Conservation (phyloP, 1,140 invertebrate genomes). For the Heliconius congener region DNA sequence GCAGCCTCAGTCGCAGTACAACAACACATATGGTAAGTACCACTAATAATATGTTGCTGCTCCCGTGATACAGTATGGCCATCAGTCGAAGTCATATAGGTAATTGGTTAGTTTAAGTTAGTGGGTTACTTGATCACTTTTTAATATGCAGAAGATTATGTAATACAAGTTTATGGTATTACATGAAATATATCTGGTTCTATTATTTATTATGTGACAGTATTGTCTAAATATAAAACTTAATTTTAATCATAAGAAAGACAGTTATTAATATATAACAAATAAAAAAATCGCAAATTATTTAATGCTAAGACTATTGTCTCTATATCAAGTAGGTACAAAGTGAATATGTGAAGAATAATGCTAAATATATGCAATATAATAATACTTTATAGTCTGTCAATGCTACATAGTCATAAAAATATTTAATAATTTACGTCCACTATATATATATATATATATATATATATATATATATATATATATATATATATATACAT, state of each 20-base stretch:
- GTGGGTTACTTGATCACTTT: neutral
- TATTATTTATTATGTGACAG: neutral
- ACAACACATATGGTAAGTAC: slow-evolving; percentile 68
- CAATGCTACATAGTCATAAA: neutral
- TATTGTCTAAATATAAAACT: neutral
- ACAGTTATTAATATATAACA: too few species aligned
- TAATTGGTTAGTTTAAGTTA: neutral
- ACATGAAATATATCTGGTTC: neutral
- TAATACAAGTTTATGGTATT: neutral
- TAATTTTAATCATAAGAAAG: too few species aligned
- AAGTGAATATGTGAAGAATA: neutral
- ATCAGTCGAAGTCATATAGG: neutral
- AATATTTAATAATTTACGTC: too few species aligned
- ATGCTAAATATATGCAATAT: neutral
- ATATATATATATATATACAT: too few species aligned
- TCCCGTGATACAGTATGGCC: neutral
- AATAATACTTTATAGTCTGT: too few species aligned
- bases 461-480: too few species aligned
- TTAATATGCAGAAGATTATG: neutral
- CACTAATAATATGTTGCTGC: slow-evolving; percentile 18
- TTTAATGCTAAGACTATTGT: too few species aligned
- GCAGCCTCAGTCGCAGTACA: slow-evolving; percentile 62
- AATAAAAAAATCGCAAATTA: too few species aligned
- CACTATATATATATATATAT: too few species aligned
- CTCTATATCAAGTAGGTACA: neutral